Evolutionary conservation across 35 echinoderm and acorn worm genomes (phyloP).

Genomic region (Stichopus chloronotus): DNA sequence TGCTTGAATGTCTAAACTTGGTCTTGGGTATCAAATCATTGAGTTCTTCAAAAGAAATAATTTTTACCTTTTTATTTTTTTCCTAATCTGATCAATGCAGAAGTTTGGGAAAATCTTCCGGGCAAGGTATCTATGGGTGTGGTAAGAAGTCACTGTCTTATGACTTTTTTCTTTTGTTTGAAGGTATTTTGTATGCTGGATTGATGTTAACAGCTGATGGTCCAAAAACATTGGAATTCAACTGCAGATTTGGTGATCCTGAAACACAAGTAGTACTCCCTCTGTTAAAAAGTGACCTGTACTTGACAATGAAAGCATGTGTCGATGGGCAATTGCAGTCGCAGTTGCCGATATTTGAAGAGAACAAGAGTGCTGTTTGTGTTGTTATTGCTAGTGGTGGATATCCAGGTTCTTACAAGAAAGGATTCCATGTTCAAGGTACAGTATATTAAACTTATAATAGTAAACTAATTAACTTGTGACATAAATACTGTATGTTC

Average conservation of each 20-base stretch:
- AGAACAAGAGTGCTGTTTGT: conserved; percentile 76
- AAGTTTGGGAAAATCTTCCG: too few species aligned
- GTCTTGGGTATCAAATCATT: background rate
- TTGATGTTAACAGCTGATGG: conserved; percentile 86
- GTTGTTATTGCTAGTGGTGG: conserved; percentile 91
- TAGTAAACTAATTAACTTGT: too few species aligned
- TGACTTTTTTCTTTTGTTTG: background rate
- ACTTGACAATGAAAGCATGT: conserved; percentile 88
- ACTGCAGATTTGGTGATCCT: conserved; percentile 96
- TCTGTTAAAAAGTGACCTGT: conserved; percentile 87
- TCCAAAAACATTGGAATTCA: conserved; percentile 84
- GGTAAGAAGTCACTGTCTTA: background rate
- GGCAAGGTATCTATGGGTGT: too few species aligned
- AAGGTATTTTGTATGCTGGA: conserved; percentile 94
- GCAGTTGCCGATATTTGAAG: conserved; percentile 72
- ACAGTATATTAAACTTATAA: background rate
- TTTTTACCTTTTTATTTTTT: too few species aligned
- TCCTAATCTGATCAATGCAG: too few species aligned
- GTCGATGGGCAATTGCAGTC: conserved; percentile 63
- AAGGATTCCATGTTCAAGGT: conserved; percentile 90
- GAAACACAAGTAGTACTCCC: conserved; percentile 85
- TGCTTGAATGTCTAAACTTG: background rate
- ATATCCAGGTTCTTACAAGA: conserved; percentile 90
- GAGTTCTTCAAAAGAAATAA: too few species aligned
- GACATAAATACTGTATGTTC: too few species aligned